phyloP scores from a whole-genome alignment of 1,140 invertebrate genomes.

The Lepidurus couesii region DNA sequence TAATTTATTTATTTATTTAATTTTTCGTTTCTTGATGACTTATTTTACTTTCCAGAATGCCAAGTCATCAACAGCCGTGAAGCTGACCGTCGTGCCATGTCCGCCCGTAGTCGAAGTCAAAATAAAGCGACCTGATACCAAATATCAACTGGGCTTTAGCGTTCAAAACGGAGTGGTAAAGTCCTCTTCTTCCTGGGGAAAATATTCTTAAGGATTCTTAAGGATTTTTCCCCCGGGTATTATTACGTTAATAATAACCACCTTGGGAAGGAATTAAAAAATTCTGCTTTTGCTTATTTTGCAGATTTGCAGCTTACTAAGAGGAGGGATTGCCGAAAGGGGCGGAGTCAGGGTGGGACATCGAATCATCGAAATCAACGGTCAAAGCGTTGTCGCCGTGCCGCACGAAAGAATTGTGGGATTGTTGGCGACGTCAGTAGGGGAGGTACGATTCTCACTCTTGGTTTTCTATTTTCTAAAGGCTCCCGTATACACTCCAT shows the following conservation, averaged over 20 bases:
- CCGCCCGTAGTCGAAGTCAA: constrained; percentile 99
- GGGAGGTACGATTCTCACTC: constrained; percentile 67
- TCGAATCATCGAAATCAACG: constrained; percentile 99
- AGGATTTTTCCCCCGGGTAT: neutral
- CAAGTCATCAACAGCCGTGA: constrained; percentile 95
- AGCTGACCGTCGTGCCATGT: constrained; percentile 96
- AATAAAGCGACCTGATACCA: constrained; percentile 97
- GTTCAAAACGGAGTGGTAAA: constrained; percentile 99
- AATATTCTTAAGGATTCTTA: constrained; percentile 29
- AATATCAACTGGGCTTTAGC: constrained; percentile 99
- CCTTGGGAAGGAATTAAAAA: neutral
- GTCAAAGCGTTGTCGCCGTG: constrained; percentile 97
- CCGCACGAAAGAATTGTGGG: constrained; percentile 99
- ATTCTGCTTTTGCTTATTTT: constrained; percentile 37
- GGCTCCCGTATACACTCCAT: neutral
- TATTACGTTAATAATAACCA: constrained; percentile 22
- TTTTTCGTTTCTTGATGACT: constrained; percentile 37
- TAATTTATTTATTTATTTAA: neutral
- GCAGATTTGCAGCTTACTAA: constrained; percentile 92
- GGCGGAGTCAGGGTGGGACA: constrained; percentile 97
- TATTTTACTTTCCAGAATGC: constrained; percentile 58
- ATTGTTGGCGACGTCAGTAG: constrained; percentile 94
- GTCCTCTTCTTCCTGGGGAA: constrained; percentile 39
- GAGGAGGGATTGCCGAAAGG: constrained; percentile 96
- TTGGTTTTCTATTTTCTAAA: neutral